phyloP scores from a whole-genome alignment of 2,888 invertebrate genomes.

The Lasioglossum zephyrum region DNA sequence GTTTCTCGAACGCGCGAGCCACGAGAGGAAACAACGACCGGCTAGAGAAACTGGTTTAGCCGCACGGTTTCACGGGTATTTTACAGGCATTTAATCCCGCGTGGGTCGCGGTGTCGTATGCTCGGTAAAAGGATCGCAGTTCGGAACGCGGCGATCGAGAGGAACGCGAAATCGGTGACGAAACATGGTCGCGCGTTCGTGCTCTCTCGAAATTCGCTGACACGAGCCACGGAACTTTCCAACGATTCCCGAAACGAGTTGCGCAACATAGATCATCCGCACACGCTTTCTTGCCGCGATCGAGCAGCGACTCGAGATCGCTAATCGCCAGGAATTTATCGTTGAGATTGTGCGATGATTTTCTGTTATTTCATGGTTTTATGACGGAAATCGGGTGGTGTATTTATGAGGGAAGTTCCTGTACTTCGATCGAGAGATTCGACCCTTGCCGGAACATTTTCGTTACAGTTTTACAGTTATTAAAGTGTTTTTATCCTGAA shows the following conservation, averaged over 20 bases:
- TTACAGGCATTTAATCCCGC: slow-evolving; percentile 49
- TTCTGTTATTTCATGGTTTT: background rate
- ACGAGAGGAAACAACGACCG: background rate
- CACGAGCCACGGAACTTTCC: background rate
- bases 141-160: slow-evolving; percentile 7
- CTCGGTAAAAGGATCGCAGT: slow-evolving; percentile 54
- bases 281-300: background rate
- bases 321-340: background rate
- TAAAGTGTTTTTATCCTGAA: too few relatives aligned
- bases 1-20: background rate
- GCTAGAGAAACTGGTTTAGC: slow-evolving; percentile 49
- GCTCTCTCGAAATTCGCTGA: background rate
- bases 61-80: slow-evolving; percentile 45
- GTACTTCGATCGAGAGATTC: too few relatives aligned
- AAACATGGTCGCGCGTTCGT: background rate
- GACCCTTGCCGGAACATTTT: too few relatives aligned
- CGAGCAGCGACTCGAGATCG: background rate
- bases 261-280: background rate
- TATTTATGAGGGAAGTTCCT: background rate
- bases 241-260: background rate
- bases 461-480: too few relatives aligned
- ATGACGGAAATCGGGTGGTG: background rate
- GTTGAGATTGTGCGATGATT: background rate
- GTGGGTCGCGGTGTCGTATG: slow-evolving; percentile 37
- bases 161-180: slow-evolving; percentile 14